Percentiles rank a stretch among this genome's conserved stretches.
phyloP scores from a whole-genome alignment of 2,797 vertebrate genomes.

The Ispidina lecontei region DNA sequence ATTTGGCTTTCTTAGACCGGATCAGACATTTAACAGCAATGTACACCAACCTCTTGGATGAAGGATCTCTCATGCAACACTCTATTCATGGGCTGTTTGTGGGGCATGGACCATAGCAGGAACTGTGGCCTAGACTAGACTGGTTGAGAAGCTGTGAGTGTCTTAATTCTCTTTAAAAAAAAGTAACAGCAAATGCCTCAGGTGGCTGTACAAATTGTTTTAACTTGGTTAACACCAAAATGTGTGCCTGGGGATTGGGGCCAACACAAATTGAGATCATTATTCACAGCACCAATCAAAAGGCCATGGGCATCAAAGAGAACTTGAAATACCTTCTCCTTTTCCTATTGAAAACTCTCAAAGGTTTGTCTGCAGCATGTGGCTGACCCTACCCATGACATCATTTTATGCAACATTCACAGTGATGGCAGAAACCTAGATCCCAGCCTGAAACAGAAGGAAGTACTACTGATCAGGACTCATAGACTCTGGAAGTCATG shows the following conservation, averaged over 20 bases:
- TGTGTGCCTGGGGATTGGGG: neutral
- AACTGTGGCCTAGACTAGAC: neutral
- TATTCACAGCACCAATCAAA: neutral
- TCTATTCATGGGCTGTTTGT: neutral
- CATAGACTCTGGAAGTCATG: neutral
- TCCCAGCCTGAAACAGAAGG: neutral
- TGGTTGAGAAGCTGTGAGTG: neutral
- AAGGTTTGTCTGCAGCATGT: neutral
- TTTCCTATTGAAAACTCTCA: neutral
- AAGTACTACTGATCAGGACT: neutral
- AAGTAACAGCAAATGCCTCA: neutral
- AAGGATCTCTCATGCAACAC: neutral
- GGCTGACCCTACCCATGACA: neutral
- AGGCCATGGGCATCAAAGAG: neutral
- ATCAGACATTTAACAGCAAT: neutral
- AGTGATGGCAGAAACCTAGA: neutral
- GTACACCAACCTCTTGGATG: neutral
- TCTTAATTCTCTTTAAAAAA: neutral
- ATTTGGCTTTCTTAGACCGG: neutral
- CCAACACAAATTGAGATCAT: neutral
- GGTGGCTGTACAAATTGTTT: neutral
- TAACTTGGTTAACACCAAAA: neutral
- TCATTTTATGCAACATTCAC: accelerated
- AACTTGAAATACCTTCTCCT: neutral
- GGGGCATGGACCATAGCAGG: neutral